A percentile compares a stretch with the other conserved stretches of the same genome.
Conservation (phyloP, 2,888 invertebrate genomes). For the Thereva nobilitata region DNA sequence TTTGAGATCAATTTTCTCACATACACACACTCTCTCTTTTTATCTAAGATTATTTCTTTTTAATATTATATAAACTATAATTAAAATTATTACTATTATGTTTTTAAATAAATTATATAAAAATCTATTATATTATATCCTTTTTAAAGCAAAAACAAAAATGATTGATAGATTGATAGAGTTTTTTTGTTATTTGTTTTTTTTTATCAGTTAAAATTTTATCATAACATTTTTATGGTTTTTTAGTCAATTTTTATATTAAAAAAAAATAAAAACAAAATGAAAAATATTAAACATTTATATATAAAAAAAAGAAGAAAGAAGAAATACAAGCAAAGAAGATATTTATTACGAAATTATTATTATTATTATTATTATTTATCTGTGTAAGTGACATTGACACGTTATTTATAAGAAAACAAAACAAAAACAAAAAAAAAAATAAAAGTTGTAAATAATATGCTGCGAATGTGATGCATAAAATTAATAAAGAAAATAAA, state of each 20-base stretch:
- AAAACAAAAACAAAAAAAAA: slow-evolving; percentile 8
- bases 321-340: too few species aligned
- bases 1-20: too few species aligned
- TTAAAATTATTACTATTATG: slow-evolving; percentile 21
- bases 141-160: too few species aligned
- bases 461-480: slow-evolving; percentile 31
- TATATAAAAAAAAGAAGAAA: too few species aligned
- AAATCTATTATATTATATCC: too few species aligned
- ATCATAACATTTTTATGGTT: slow-evolving; percentile 25
- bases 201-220: slow-evolving; percentile 28
- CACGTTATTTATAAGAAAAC: not conserved
- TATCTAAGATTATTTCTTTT: not conserved
- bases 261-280: slow-evolving; percentile 11
- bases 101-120: slow-evolving; percentile 29
- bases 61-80: slow-evolving; percentile 10
- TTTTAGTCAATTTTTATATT: slow-evolving; percentile 28
- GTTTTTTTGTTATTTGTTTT: slow-evolving; percentile 26
- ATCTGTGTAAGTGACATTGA: slow-evolving; percentile 23
- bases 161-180: not conserved
- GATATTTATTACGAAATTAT: too few species aligned
- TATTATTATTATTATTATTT: slow-evolving; percentile 8
- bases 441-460: slow-evolving; percentile 24
- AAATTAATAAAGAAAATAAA: slow-evolving; percentile 23
- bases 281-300: not conserved
- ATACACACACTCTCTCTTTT: too few species aligned